Evolutionary conservation across 2,797 vertebrate genomes (phyloP).

Genomic region (Coccyzus lansbergi): DNA sequence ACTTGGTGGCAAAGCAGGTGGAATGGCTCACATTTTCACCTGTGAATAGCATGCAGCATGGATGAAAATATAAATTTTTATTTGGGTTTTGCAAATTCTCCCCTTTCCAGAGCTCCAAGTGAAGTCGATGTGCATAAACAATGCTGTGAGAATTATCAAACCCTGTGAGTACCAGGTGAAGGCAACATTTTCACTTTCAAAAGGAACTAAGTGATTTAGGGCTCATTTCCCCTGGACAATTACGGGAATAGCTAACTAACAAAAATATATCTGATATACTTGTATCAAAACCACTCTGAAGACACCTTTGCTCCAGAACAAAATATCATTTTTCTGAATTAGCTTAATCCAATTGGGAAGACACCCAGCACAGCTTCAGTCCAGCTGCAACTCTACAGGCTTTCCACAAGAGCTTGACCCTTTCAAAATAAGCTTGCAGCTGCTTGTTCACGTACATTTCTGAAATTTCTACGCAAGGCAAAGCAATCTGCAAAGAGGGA

Average conservation of each 20-base stretch:
- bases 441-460: neutral
- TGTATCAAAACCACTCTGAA: neutral
- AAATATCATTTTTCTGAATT: neutral
- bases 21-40: rapidly evolving
- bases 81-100: neutral
- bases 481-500: neutral
- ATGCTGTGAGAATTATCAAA: neutral
- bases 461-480: neutral
- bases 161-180: neutral
- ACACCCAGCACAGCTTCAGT: neutral
- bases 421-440: neutral
- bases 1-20: neutral
- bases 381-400: neutral
- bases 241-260: constrained; percentile 3
- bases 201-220: neutral
- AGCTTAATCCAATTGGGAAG: neutral
- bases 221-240: neutral
- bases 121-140: neutral
- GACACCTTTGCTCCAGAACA: neutral
- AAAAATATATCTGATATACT: neutral
- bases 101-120: neutral
- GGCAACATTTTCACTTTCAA: neutral
- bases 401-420: neutral
- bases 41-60: neutral
- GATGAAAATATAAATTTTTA: neutral